Percentiles rank a stretch among this genome's conserved stretches.
phyloP scores from a whole-genome alignment of 2,888 invertebrate species.

The Sesia apiformis region DNA sequence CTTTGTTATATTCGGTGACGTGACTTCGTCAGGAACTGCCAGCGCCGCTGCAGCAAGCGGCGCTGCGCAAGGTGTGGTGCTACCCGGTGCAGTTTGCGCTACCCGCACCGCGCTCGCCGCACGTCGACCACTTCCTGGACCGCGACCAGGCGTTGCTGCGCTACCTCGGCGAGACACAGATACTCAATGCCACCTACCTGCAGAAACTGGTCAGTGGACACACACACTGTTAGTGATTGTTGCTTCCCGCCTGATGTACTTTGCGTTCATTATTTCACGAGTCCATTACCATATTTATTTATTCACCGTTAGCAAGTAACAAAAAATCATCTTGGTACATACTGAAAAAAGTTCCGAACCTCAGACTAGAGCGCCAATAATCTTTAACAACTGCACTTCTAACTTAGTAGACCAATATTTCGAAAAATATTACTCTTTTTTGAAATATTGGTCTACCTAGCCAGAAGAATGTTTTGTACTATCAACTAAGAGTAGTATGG shows the following conservation, averaged over 20 bases:
- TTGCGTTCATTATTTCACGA: too few species aligned
- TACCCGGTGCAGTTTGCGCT: conserved; percentile 94
- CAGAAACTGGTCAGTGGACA: conserved; percentile 86
- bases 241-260: not conserved
- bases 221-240: not conserved
- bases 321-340: too few species aligned
- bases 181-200: conserved; percentile 89
- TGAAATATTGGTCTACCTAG: too few species aligned
- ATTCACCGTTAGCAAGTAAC: too few species aligned
- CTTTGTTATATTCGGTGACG: not conserved
- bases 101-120: conserved; percentile 88
- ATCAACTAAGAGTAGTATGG: too few species aligned
- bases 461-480: too few species aligned
- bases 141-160: conserved; percentile 89
- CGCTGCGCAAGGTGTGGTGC: conserved; percentile 93
- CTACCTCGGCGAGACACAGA: conserved; percentile 90
- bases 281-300: too few species aligned
- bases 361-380: too few species aligned
- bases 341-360: too few species aligned
- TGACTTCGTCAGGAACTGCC: conserved; percentile 65
- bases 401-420: too few species aligned
- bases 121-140: conserved; percentile 90
- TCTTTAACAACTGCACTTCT: too few species aligned
- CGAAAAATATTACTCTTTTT: too few species aligned
- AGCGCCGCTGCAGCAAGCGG: conserved; percentile 79